These are phyloP conservation scores for Drosophila nigromelanica DNA, from an alignment of 1,140 invertebrate species.

Conservation along the genomic window DNA sequence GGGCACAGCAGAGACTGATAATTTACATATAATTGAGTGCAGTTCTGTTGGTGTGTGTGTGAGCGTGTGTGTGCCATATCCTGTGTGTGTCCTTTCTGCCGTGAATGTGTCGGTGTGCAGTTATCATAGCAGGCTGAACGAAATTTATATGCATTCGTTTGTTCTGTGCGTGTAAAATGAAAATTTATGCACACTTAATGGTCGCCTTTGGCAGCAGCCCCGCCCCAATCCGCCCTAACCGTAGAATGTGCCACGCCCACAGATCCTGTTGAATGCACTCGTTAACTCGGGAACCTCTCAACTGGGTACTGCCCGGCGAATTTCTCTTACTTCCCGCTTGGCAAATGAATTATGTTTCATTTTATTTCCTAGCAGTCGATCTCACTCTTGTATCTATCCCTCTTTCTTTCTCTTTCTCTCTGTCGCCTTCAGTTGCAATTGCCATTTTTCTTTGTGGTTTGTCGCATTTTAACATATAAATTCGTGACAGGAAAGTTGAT, in stretches of 20 bases:
- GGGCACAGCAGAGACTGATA: slow-evolving; percentile 38
- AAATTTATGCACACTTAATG: slow-evolving; percentile 66
- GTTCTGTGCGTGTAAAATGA: slow-evolving; percentile 46
- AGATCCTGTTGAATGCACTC: slow-evolving; percentile 52
- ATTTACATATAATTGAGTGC: slow-evolving; percentile 62
- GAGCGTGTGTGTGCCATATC: slow-evolving; percentile 13
- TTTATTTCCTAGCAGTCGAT: slow-evolving; percentile 13
- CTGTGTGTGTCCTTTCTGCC: slow-evolving; percentile 8
- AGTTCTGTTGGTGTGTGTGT: slow-evolving; percentile 2
- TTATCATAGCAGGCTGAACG: slow-evolving; percentile 33
- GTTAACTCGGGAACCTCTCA: slow-evolving; percentile 39
- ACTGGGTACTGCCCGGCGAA: slow-evolving; percentile 6
- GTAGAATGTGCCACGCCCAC: slow-evolving; percentile 27
- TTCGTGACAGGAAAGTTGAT: slow-evolving; percentile 49
- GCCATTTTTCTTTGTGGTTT: slow-evolving; percentile 47
- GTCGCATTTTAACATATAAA: slow-evolving; percentile 50
- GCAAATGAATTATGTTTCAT: slow-evolving; percentile 57
- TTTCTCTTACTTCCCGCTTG: neutral
- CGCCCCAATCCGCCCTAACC: neutral
- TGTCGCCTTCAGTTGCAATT: slow-evolving; percentile 9
- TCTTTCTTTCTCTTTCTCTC: neutral
- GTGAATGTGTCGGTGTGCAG: slow-evolving; percentile 16
- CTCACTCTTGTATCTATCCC: neutral
- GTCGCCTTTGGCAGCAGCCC: slow-evolving; percentile 24
- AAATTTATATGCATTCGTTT: slow-evolving; percentile 55